These are phyloP conservation scores for Chionis minor DNA, from an alignment of 2,113 vertebrate genomes.

Conservation along the genomic window DNA sequence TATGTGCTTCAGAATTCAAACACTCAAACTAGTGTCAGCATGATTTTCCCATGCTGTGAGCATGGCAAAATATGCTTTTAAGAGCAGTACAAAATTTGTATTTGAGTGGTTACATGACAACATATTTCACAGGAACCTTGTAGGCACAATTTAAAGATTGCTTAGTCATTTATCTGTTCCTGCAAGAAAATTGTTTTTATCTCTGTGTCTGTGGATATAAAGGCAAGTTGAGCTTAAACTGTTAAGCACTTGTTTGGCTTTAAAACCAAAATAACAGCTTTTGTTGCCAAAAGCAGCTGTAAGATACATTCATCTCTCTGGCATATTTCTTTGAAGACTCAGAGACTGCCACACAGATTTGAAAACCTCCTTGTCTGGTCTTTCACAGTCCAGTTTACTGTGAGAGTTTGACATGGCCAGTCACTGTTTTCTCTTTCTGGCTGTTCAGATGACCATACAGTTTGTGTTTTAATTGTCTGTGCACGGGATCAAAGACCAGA, in stretches of 20 bases:
- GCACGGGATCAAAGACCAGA: not conserved
- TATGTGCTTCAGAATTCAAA: not conserved
- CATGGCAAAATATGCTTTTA: not conserved
- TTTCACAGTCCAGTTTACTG: not conserved
- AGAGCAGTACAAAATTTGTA: not conserved
- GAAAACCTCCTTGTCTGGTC: not conserved
- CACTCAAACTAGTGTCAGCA: not conserved
- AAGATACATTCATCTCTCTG: not conserved
- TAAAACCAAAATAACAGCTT: not conserved
- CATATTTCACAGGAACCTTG: not conserved
- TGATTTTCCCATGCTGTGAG: not conserved
- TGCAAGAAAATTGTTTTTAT: not conserved
- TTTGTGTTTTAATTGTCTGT: not conserved
- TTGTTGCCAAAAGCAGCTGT: not conserved
- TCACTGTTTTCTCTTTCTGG: not conserved
- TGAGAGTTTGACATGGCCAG: not conserved
- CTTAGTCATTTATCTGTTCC: not conserved
- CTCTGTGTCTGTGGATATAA: not conserved
- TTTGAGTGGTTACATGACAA: not conserved
- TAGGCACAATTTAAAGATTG: not conserved
- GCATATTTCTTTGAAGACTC: not conserved
- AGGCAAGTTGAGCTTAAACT: not conserved
- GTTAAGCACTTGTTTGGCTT: not conserved
- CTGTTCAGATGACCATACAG: not conserved
- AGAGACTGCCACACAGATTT: not conserved